Evolutionary conservation across 2,113 vertebrate species (phyloP).

Genomic region (Ammodramus savannarum): DNA sequence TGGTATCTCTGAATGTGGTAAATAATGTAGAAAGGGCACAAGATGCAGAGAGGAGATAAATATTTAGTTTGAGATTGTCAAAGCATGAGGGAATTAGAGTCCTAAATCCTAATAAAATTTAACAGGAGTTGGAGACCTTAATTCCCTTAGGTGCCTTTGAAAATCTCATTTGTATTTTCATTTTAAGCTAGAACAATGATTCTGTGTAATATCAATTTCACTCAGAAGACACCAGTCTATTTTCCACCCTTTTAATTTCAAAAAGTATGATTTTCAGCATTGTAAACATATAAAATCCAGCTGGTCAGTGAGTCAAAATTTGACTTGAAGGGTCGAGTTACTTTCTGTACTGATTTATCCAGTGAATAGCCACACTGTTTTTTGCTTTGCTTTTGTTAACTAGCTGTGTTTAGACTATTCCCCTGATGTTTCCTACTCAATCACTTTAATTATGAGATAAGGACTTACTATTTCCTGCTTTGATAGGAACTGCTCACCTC

Average conservation of each 20-base stretch:
- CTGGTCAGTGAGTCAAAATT: background rate
- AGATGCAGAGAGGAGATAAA: slow-evolving; percentile 35
- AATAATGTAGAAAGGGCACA: slow-evolving; percentile 25
- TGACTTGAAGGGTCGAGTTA: accelerated
- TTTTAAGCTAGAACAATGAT: background rate
- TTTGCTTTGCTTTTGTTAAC: background rate
- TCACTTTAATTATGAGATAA: slow-evolving; percentile 48
- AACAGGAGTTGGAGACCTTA: background rate
- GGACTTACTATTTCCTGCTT: slow-evolving; percentile 18
- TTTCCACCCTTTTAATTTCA: background rate
- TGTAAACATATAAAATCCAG: background rate
- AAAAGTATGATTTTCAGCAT: background rate
- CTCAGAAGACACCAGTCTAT: background rate
- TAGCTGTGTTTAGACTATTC: slow-evolving; percentile 2
- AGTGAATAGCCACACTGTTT: background rate
- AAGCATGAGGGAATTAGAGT: background rate
- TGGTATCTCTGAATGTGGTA: background rate
- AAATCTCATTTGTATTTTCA: slow-evolving; percentile 15
- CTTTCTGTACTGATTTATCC: background rate
- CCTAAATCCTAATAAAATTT: slow-evolving; percentile 35
- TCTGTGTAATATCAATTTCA: background rate
- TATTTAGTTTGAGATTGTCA: slow-evolving; percentile 34
- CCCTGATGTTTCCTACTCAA: background rate
- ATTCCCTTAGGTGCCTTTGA: background rate
- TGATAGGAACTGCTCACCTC: slow-evolving; percentile 12